Conservation (phyloP, 1,140 invertebrate genomes). For the Drosophila trapezifrons region DNA sequence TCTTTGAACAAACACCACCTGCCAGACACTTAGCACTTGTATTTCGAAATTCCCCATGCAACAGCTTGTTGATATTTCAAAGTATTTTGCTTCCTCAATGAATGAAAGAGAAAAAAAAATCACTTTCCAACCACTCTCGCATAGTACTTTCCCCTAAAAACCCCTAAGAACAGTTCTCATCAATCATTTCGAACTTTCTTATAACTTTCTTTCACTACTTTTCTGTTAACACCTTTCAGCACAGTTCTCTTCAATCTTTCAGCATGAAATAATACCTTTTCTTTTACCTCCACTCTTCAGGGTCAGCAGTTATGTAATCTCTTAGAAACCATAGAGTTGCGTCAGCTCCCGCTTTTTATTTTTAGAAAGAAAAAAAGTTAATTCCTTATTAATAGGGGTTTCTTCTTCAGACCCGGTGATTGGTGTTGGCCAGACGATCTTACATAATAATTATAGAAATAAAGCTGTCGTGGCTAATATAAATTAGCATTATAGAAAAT, state of each 20-base stretch:
- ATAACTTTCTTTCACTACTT: conserved; percentile 3
- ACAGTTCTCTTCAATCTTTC: conserved; percentile 32
- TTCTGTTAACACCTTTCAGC: neutral
- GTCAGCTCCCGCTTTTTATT: conserved; percentile 38
- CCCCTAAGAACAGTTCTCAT: too few species aligned
- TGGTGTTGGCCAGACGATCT: conserved; percentile 17
- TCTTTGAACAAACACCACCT: conserved; percentile 60
- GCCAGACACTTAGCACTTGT: conserved; percentile 21
- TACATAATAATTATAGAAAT: conserved; percentile 66
- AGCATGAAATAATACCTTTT: neutral
- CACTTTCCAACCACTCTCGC: neutral
- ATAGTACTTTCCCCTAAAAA: too few species aligned
- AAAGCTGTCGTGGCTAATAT: conserved; percentile 60
- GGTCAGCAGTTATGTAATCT: conserved; percentile 45
- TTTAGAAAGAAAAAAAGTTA: conserved; percentile 33
- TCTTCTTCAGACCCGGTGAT: conserved; percentile 17
- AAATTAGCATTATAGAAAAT: conserved; percentile 70
- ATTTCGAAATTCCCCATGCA: conserved; percentile 19
- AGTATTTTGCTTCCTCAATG: conserved; percentile 26
- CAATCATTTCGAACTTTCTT: too few species aligned
- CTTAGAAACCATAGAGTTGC: conserved; percentile 20
- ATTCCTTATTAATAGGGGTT: conserved; percentile 53
- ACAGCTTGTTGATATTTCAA: conserved; percentile 11
- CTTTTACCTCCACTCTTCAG: conserved; percentile 24
- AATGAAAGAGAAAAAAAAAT: conserved; percentile 5